Evolutionary conservation across 92 coral and sea anemone species (phyloP).

Genomic region (Zoanthus solanderi): DNA sequence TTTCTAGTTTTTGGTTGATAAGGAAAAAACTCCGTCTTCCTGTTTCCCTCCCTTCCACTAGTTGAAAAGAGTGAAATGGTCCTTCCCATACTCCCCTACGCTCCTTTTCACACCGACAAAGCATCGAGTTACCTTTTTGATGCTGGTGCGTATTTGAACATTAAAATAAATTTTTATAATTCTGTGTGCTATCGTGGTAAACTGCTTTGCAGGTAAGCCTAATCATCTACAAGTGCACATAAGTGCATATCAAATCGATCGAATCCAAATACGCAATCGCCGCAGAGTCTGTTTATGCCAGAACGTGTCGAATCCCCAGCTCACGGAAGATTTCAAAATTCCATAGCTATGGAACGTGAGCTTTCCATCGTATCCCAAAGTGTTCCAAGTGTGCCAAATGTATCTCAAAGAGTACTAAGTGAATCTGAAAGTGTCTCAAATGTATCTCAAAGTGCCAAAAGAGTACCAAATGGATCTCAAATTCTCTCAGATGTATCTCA

Average conservation of each 20-base stretch:
- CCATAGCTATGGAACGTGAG: conserved; percentile 11
- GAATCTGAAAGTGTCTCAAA: background rate
- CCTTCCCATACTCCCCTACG: conserved; percentile 1
- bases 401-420: conserved; percentile 7
- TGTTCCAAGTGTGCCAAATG: conserved; percentile 8
- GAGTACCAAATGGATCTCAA: background rate
- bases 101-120: background rate
- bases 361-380: conserved; percentile 7
- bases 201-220: conserved; percentile 14
- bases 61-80: conserved; percentile 11
- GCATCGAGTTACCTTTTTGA: background rate
- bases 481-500: background rate
- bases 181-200: conserved; percentile 7
- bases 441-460: background rate
- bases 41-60: conserved; percentile 12
- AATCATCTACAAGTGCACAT: background rate
- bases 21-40: conserved; percentile 17
- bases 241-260: background rate
- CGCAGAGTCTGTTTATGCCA: background rate
- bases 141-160: background rate
- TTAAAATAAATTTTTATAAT: background rate
- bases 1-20: conserved; percentile 11
- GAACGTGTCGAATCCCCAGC: conserved; percentile 21
- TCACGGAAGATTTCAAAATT: conserved; percentile 17
- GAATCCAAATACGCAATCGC: background rate